Evolutionary conservation across 2,113 vertebrate species (phyloP), one percentile per base, ranked within the genome.

Genomic region (Engraulis encrasicolus): DNA sequence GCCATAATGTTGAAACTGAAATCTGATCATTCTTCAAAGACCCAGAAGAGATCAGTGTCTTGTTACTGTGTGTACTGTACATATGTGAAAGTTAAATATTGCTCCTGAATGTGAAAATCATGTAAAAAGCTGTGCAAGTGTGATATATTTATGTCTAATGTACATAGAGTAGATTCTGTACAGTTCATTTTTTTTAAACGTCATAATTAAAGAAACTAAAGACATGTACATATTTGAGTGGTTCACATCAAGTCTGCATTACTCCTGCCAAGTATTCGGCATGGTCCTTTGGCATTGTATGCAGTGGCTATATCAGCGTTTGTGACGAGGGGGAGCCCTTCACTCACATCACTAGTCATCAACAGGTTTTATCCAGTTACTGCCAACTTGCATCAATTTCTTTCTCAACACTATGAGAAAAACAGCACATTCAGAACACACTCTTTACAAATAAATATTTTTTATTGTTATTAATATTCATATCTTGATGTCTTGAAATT

Each of bases 91-190:
- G 4, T 52, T 14, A 52, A 19, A 52, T 52, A n/a, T 52, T 52
- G 15, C 15, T 17, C 50, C 50, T 58, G 20, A 1, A 58, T 58
- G 19, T 58, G 20, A 58, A 23, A 20, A 58, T 23, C 54, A 58
- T 58, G 54, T 45, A 45, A 23, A n/a, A n/a, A 58, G 54, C 23
- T n/a, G 23, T 20, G 23, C 6, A 20, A n/a, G 54, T 58, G 20
- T 58, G 19, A 52, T 31, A 11, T 66, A 23, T 31, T n/a, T 82
- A 78, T 82, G 78, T 61, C 71, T 71, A 34, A 11, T 84, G 81
- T 94, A 89, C 92, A 93, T 85, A 45, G 81, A 83, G 71, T 78
- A 82, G 12, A 50, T 54, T 6, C 58, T 66, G 58, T 66, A 66
- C 58, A 66, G 58, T 31, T 23, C 31, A 31, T 66, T 66, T 66